Evolutionary conservation across 1,140 invertebrate genomes (phyloP), one percentile per base, ranked within the genome.

Genomic region (Drosophila ohnishii): DNA sequence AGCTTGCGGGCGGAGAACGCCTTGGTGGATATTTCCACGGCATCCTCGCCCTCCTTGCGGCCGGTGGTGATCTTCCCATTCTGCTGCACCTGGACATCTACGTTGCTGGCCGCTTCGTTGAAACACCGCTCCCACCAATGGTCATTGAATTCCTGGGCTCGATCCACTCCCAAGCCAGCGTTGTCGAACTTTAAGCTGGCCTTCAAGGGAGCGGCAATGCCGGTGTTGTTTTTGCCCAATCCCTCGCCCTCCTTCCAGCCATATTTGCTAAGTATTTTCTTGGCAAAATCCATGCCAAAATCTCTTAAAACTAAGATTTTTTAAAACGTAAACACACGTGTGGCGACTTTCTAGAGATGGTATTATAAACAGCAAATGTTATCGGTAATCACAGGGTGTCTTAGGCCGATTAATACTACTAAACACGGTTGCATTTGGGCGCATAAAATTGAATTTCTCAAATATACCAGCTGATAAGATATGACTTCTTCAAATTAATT

Each of bases 91-190:
- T 80, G 25, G 19, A 94, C 92, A 19, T 92, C 77, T 16, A 97
- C 93, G 90, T 95, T 96, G 42, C 92, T 93, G 10, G 95, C 93
- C 35, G 96, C 95, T 75, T 95, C 94, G 81, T 97, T 95, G 74
- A 95, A 97, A 10, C 95, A 92, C 50, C 94, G 93, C 80, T 96
- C 95, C 96, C 96, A 97, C 96, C 96, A 97, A 53, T 96, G 94
- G 59, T 95, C 94, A 22, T 94, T 95, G 80, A 95, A 96, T 70
- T 95, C 94, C 28, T 77, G 72, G 25, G 95, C 93, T 16, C 93
- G 91, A 90, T 96, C 94, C 85, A 96, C 95, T 0, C 96, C 97
- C 48, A 98, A 86, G n/a, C 96, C 96, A 19, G 93, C 88, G 22
- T 93, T 94, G 90, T 97, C 95, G 64, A 96, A 94, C 91, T 97